Percentiles rank a stretch among this genome's conserved stretches.
These are phyloP conservation scores for Ariopsis seemanni DNA, from an alignment of 2,113 vertebrate genomes.

Conservation along the genomic window DNA sequence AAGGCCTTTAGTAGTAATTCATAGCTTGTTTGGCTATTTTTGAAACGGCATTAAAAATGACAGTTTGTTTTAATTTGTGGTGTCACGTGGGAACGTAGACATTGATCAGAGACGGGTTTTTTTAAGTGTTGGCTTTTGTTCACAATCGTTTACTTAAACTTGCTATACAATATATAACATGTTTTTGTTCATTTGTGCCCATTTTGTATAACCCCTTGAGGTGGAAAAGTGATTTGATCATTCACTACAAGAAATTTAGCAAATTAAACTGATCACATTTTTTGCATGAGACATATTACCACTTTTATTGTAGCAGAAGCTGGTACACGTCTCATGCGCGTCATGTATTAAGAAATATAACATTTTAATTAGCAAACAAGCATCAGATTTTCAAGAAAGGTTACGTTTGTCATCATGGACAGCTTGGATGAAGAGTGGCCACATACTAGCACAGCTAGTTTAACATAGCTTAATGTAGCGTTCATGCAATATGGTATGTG, in stretches of 20 bases:
- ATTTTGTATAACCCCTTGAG: not conserved
- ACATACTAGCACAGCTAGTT: not conserved
- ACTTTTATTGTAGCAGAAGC: not conserved
- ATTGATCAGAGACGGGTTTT: no score
- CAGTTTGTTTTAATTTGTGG: not conserved
- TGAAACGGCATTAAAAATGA: not conserved
- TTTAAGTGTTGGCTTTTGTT: no score
- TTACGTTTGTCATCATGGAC: not conserved
- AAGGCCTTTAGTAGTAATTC: not conserved
- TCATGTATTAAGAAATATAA: not conserved
- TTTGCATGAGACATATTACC: not conserved
- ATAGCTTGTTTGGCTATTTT: not conserved
- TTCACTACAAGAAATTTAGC: not conserved
- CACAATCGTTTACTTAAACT: not conserved
- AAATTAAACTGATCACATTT: not conserved
- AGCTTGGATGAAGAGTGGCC: not conserved
- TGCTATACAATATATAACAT: not conserved
- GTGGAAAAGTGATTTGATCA: not conserved
- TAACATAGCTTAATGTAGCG: no score
- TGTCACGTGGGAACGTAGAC: not conserved
- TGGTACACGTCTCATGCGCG: no score
- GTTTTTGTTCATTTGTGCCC: not conserved
- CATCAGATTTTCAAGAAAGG: not conserved
- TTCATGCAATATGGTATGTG: not conserved
- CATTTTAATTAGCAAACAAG: not conserved